phyloP scores from a whole-genome alignment of 2,888 invertebrate species.

The Dynastes grantii region DNA sequence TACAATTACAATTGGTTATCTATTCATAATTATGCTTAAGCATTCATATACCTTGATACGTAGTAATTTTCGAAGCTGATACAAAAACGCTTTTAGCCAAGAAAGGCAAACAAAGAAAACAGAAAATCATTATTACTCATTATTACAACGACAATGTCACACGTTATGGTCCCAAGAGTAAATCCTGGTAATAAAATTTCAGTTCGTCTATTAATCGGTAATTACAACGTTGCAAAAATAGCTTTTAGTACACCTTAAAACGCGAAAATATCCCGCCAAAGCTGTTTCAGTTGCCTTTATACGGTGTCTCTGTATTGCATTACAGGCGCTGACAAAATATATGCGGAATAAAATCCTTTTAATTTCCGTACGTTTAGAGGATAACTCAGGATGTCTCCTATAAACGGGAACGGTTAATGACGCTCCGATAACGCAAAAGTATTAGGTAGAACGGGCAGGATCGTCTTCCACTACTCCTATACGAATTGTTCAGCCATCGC shows the following conservation, averaged over 20 bases:
- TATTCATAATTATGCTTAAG: no score
- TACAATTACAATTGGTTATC: no score
- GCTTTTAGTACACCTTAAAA: conserved; percentile 10
- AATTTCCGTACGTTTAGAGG: conserved; percentile 34
- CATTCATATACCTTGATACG: no score
- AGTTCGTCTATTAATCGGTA: conserved; percentile 3
- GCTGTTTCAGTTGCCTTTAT: neutral
- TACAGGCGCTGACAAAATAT: conserved; percentile 14
- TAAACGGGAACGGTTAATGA: conserved; percentile 33
- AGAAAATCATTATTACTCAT: no score
- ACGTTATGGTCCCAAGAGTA: neutral
- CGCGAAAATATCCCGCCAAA: neutral
- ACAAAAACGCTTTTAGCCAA: no score
- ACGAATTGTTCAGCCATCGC: neutral
- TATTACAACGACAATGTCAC: neutral
- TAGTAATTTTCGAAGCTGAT: no score
- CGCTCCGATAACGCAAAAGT: conserved; percentile 29
- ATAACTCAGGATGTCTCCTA: conserved; percentile 36
- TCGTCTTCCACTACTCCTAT: neutral
- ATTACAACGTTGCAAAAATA: neutral
- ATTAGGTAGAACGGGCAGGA: conserved; percentile 13
- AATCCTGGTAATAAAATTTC: neutral
- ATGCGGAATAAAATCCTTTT: conserved; percentile 29
- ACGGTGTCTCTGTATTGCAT: neutral
- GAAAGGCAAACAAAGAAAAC: no score